Percentiles rank a stretch among this genome's conserved stretches.
Conservation (phyloP, 2,113 vertebrate genomes). For the Chaetodon auriga region DNA sequence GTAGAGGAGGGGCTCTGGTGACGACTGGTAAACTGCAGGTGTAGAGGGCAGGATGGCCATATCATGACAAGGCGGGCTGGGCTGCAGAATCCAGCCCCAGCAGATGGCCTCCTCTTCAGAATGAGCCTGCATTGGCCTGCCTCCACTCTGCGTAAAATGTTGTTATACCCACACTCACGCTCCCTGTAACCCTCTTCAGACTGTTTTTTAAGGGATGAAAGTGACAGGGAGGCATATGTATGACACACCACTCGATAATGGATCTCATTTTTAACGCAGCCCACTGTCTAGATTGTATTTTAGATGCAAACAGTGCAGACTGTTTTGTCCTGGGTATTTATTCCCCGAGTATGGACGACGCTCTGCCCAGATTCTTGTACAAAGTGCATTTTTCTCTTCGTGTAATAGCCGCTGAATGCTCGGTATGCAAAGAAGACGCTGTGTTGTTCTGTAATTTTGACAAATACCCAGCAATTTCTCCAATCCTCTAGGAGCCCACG, state of each 20-base stretch:
- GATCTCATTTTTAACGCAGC: not conserved
- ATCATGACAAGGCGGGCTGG: conserved; percentile 25
- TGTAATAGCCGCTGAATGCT: not conserved
- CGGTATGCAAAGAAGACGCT: not conserved
- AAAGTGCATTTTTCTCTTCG: conserved; percentile 10
- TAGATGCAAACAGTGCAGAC: not conserved
- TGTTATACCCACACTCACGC: not conserved
- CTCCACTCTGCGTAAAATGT: conserved; percentile 16
- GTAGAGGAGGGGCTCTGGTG: conserved; percentile 27
- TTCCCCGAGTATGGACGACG: conserved; percentile 11
- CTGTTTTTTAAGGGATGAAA: not conserved
- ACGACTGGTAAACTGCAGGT: conserved; percentile 31
- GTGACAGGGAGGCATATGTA: not conserved
- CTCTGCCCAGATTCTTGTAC: not conserved
- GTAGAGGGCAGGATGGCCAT: conserved; percentile 31
- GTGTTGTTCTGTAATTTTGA: conserved; percentile 57
- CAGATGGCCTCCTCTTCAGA: conserved; percentile 43
- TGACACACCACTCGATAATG: not conserved
- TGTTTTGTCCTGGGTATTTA: conserved; percentile 21
- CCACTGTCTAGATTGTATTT: not conserved
- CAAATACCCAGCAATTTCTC: conserved; percentile 82
- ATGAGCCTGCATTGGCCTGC: not conserved
- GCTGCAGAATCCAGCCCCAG: conserved; percentile 18
- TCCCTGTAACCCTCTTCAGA: not conserved
- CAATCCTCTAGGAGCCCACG: conserved; percentile 72